phyloP scores from a whole-genome alignment of 2,888 invertebrate species.

The Mamestra brassicae region DNA sequence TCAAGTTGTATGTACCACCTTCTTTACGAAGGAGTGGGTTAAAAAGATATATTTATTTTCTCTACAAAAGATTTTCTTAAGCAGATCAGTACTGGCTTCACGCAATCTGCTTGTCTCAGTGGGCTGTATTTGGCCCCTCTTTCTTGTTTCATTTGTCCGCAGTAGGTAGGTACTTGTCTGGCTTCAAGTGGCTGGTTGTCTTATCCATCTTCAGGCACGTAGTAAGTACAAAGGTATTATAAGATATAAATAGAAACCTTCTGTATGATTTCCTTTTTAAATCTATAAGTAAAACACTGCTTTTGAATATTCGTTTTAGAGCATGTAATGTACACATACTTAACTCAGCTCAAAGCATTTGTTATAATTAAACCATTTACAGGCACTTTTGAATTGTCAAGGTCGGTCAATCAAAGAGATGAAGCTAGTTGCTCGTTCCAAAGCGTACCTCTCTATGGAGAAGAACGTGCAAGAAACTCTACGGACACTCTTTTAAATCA shows the following conservation, averaged over 20 bases:
- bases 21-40: neutral
- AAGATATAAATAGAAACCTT: neutral
- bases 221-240: neutral
- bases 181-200: conserved; percentile 17
- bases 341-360: neutral
- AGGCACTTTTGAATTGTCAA: too few relatives aligned
- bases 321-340: neutral
- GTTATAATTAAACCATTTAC: neutral
- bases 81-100: conserved; percentile 12
- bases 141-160: conserved; percentile 20
- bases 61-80: conserved; percentile 11
- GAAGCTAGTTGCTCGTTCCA: too few relatives aligned
- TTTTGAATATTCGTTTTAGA: neutral
- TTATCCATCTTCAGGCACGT: conserved; percentile 4
- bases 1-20: too few relatives aligned
- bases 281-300: neutral
- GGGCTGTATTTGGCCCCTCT: neutral
- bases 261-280: neutral
- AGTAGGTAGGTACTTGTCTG: conserved; percentile 22
- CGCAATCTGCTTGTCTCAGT: conserved; percentile 9
- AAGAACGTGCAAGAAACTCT: too few relatives aligned
- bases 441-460: too few relatives aligned
- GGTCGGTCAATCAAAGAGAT: too few relatives aligned
- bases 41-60: neutral
- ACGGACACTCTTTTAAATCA: too few relatives aligned